Base-by-base conservation (phyloP, 1,140 invertebrate genomes). In the Bombus affinis region DNA sequence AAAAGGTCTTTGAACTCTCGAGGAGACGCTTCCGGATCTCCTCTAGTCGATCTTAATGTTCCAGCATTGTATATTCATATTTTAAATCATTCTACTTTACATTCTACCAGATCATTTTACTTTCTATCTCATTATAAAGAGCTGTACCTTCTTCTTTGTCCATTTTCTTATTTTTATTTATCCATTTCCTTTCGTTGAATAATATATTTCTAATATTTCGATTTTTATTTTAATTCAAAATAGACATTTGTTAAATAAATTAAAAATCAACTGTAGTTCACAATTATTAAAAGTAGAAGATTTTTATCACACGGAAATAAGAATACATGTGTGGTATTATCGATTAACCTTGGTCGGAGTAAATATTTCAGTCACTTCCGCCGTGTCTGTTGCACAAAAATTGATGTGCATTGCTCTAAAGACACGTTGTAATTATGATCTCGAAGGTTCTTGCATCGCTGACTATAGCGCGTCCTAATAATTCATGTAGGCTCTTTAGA, bases 381-480 rank as follows among this genome's bases (percentile, higher is more conserved):
- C 12, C 15, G 15, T 65, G 35, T 28, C 35, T 59, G 2, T 65
- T 65, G 3, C 22, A 65, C 42, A 32, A 35, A 57, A 75, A 77
- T 42, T 68, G 53, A 39, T 44, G 1, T 32, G 22, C 81, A 57
- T 25, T 18, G 22, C 9, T 39, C 22, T 35, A 68, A 37, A 71
- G 32, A 18, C 42, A n/a, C 12, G 15, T 10, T 6, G 28, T n/a
- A 59, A 39, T 35, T 35, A 44, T 9, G 32, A 70, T 70, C 42
- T 35, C 22, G 65, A 72, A 73, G 37, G 77, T 78, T 72, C 77
- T 80, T 35, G 18, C 25, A 12, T 70, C 12, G 76, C 10, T 25
- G 42, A 22, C 65, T 85, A 80, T 85, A 85, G 12, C 39, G 28
- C 39, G 9, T 28, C 3, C 68, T 44, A 85, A 85, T 85, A 80